Base-by-base conservation (phyloP, 1,140 invertebrate species). In the Pectinophora gossypiella region DNA sequence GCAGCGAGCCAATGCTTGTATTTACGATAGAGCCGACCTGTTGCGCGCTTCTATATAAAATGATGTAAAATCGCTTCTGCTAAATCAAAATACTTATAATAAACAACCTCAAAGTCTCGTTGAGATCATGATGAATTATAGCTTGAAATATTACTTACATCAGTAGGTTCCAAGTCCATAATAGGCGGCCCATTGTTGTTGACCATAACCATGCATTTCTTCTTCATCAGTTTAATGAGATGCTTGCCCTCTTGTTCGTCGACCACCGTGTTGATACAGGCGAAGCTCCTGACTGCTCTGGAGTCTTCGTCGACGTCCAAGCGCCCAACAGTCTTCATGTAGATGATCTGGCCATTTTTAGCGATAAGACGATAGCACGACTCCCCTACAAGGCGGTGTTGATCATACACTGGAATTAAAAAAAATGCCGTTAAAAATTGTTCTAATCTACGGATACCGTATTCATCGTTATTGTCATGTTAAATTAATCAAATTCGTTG, bases 261-360 rank as follows among this genome's bases (percentile, higher is more conserved):
- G 0, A 96, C 89, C n/a, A 95, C 86, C 0, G 93, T 94, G 72
- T 96, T 97, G 45, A 95, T 91, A 70, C 95, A 97, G 9, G 96
- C 90, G 66, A 97, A 96, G 13, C 94, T 95, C 53, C 93, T 92
- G 0, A 95, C 92, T 36, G 90, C 90, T 50, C 94, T 91, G 0
- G 92, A 91, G 18, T 89, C 89, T 59, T 90, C 88, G 56, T 95
- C 92, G 16, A 94, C 91, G 61, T 96, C 95, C 2, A 97, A 83
- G 56, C 90, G 94, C 2, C 95, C 96, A 35, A 92, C 90, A 1
- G 95, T 96, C 50, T 91, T 90, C 63, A 97, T 86, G 69, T 95
- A 96, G 46, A 97, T 94, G 65, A 93, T 95, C 56, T 93, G 84
- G 0, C 95, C 94, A 47, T 92, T 95, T 68, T 94, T 93, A 0